A percentile compares a stretch with the other conserved stretches of the same genome.
phyloP scores from a whole-genome alignment of 2,113 vertebrate genomes.

The Chaenogobius annularis region DNA sequence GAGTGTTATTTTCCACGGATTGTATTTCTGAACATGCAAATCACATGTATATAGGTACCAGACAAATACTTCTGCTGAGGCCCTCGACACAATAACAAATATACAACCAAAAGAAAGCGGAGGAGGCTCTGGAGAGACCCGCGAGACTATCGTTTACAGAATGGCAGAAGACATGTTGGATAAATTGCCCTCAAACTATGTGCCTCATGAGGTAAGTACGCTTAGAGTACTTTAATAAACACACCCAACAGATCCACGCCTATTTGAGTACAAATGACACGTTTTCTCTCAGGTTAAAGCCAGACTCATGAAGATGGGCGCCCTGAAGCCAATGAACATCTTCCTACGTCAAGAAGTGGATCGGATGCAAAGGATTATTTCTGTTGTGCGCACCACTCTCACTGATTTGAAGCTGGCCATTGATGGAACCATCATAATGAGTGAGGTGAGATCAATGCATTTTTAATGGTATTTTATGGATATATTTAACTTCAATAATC shows the following conservation, averaged over 20 bases:
- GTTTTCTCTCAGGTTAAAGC: slow-evolving; percentile 81
- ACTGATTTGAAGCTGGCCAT: slow-evolving; percentile 90
- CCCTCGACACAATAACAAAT: slow-evolving; percentile 87
- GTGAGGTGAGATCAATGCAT: slow-evolving; percentile 59
- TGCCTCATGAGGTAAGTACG: slow-evolving; percentile 85
- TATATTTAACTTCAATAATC: not conserved
- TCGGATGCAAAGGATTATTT: slow-evolving; percentile 87
- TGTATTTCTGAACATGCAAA: not conserved
- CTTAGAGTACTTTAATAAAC: not conserved
- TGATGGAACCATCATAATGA: slow-evolving; percentile 94
- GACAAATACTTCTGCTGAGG: slow-evolving; percentile 89
- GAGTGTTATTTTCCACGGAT: not conserved
- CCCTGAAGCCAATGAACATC: slow-evolving; percentile 93
- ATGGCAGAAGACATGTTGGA: slow-evolving; percentile 90
- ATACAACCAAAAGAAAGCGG: slow-evolving; percentile 95
- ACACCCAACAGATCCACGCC: not conserved
- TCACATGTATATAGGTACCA: slow-evolving; percentile 75
- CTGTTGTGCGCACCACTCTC: slow-evolving; percentile 85
- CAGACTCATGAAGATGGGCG: slow-evolving; percentile 85
- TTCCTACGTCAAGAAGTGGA: slow-evolving; percentile 94
- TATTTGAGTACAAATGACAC: too few species aligned
- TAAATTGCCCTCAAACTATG: slow-evolving; percentile 88
- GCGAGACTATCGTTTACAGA: slow-evolving; percentile 84
- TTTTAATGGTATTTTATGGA: not conserved
- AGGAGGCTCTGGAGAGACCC: slow-evolving; percentile 84